Evolutionary conservation across 37 sponge, comb jelly and placozoan genomes (phyloP), one percentile per base, ranked within the genome.

Genomic region (Geodia barretti): DNA sequence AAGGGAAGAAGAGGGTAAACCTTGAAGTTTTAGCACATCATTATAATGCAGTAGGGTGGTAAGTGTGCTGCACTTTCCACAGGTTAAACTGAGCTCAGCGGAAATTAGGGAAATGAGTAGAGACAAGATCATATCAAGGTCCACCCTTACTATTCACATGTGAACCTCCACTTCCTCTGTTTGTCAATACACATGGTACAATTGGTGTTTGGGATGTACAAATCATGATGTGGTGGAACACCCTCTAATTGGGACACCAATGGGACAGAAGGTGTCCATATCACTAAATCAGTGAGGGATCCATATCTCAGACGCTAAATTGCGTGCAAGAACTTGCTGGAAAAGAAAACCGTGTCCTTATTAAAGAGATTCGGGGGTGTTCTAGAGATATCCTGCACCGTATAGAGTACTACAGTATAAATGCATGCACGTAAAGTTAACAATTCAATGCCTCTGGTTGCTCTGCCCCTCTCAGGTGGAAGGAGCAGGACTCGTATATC

Each of bases 401-500:
- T 26, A 66, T 26, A 66, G 19, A 24, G 30, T 11, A n/a, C 9
- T 34, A 34, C 8, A 8, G 11, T 25, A 71, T 34, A 39, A 21
- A 71, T 34, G 72, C 11, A 38, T 17, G 39, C 20, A 21, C 35
- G 41, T 7, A 9, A 20, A 9, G 19, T 71, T 4, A 17, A 29
- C 41, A 34, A 9, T 8, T 71, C 7, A 61, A 2, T 43, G 2
- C 42, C 58, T 14, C 4, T 11, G 11, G 19, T 72, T 35, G 41
- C 37, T 9, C 5, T 17, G 3, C 67, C 2, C 30, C 41, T 25
- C 29, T 2, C 37, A 94, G 92, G 60, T 97, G 97, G 97, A 83
- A 91, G 68, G 90, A 89, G 60, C 97, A 97, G 58, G 97, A 97
- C 41, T 64, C 72, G 0, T 93, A 91, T 47, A 89, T 97, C 37